Evolutionary conservation across 2,888 invertebrate species (phyloP), one percentile per base, ranked within the genome.

Genomic region (Coecobrya sp.): DNA sequence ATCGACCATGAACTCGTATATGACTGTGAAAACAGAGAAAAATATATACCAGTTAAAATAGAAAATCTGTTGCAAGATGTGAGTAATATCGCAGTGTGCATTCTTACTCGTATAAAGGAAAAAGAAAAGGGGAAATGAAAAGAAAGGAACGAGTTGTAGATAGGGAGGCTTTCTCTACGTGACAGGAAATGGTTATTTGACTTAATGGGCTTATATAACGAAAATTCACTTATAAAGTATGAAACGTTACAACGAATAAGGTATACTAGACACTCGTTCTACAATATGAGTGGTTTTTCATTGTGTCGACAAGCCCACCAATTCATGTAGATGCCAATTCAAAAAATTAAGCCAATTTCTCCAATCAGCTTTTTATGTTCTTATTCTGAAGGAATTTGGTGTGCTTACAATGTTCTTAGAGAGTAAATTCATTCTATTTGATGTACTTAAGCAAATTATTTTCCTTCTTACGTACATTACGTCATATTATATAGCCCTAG

Each of bases 311-410:
- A 82, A 70, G 79, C 70, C 36, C 89, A 89, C 82, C 89, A 52
- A 55, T 16, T 65, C 55, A 42, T 70, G 70, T 82, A 68, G 49
- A 85, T 85, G 73, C 27, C 59, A 90, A 76, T 59, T 90, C 73
- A 70, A 90, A 76, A 90, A 90, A 90, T 90, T 90, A 90, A 90
- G 89, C 89, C 89, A 90, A 90, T 90, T 90, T 90, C 62, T 85
- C 76, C 85, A 73, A 85, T 90, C 85, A 90, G 27, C 81, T 52
- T 81, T 55, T 25, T 25, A 10, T 65, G 19, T 11, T 27, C 65
- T 11, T 22, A 45, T 49, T 76, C 49, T 45, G 22, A 49, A 76
- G 49, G 76, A 76, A 22, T 76, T 19, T 55, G 8, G 1, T 19
- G 55, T 16, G n/a, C 2, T 5, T 55, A 10, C n/a, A 49, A 7